phyloP scores from a whole-genome alignment of 1,140 invertebrate genomes.

The Ctenoplectra terminalis region DNA sequence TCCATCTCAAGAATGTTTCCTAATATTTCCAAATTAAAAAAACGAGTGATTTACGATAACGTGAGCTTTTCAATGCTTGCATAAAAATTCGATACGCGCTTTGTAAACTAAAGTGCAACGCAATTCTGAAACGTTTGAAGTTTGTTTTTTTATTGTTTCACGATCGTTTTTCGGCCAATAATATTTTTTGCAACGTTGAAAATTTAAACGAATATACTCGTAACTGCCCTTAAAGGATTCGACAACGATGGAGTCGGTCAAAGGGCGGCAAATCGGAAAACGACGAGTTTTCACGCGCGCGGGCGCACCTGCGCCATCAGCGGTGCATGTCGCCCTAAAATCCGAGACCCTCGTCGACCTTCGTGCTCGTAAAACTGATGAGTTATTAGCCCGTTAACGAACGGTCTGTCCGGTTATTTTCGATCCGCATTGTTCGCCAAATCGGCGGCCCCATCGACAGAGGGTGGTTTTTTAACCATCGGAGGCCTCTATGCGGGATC shows the following conservation, averaged over 20 bases:
- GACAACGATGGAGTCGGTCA: neutral
- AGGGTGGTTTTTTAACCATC: neutral
- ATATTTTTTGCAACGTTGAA: too few relatives aligned
- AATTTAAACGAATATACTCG: too few relatives aligned
- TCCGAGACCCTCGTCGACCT: conserved; percentile 44
- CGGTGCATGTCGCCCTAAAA: conserved; percentile 70
- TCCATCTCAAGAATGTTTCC: too few relatives aligned
- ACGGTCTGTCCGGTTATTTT: conserved; percentile 60
- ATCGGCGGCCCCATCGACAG: neutral
- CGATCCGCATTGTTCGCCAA: conserved; percentile 54
- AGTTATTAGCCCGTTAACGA: conserved; percentile 72
- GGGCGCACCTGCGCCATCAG: conserved; percentile 64
- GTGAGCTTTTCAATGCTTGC: too few relatives aligned
- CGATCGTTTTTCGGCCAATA: too few relatives aligned
- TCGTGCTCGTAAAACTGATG: conserved; percentile 66
- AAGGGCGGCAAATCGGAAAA: conserved; percentile 13
- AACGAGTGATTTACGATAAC: too few relatives aligned
- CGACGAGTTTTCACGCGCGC: conserved; percentile 7
- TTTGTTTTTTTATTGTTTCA: too few relatives aligned
- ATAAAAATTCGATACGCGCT: too few relatives aligned
- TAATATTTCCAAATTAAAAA: too few relatives aligned
- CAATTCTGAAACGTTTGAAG: too few relatives aligned
- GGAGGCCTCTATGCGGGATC: neutral
- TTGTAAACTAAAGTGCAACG: too few relatives aligned
- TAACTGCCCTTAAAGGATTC: neutral